Conservation (phyloP, 2,113 vertebrate genomes). For the Malurus elegans region DNA sequence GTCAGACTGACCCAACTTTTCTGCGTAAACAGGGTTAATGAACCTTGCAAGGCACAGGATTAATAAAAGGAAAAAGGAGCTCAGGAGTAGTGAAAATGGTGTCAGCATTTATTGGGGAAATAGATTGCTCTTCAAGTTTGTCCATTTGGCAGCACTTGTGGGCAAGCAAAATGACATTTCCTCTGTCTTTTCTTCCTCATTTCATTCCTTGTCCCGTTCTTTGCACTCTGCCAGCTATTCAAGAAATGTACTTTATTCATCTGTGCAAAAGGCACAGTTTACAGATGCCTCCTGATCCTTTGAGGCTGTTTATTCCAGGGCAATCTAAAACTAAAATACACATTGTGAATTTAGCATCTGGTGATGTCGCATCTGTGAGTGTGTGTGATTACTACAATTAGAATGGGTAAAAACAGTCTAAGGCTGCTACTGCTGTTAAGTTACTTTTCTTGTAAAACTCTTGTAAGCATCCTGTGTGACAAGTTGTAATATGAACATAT, state of each 20-base stretch:
- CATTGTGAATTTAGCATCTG: not conserved
- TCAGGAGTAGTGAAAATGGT: not conserved
- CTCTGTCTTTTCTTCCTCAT: not conserved
- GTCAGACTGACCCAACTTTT: conserved; percentile 28
- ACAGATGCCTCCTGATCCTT: not conserved
- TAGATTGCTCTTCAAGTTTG: not conserved
- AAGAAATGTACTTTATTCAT: not conserved
- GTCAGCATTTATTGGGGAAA: not conserved
- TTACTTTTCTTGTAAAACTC: not conserved
- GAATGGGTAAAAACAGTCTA: not conserved
- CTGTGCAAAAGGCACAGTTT: not conserved
- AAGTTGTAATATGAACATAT: not conserved
- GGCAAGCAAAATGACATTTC: not conserved
- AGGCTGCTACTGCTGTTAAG: not conserved
- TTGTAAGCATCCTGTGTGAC: not conserved
- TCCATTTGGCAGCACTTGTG: conserved; percentile 21
- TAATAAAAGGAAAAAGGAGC: conserved; percentile 11
- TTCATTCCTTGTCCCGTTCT: conserved; percentile 7
- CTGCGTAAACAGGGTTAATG: conserved; percentile 52
- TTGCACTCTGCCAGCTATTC: not conserved
- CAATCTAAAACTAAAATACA: not conserved
- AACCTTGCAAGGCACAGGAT: conserved; percentile 45
- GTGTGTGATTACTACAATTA: not conserved
- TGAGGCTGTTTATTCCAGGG: not conserved
- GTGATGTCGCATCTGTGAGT: not conserved